Base-by-base conservation (phyloP, 1,140 invertebrate species). In the Drosophila persimilis region DNA sequence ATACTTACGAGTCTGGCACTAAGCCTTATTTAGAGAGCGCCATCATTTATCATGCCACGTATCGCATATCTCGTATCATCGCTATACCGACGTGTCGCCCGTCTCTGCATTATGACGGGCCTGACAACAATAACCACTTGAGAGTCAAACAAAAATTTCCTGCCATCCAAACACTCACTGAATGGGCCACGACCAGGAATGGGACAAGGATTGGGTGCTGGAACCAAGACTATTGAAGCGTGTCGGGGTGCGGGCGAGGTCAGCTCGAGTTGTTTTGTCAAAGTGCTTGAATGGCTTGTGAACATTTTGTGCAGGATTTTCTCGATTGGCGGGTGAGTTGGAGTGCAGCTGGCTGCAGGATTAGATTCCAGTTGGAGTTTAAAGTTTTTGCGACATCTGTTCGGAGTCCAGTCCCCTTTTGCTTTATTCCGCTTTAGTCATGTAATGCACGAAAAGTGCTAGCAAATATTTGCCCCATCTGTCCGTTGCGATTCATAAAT, bases 41-140 rank as follows among this genome's bases (percentile, higher is more conserved):
- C 63, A 63, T 80, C 81, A 80, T 85, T 80, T 86, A 70, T 85
- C 81, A 80, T 74, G 47, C 29, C 48, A 51, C 43, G 58, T 9
- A 60, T 54, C 60, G 55, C 53, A 67, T 73, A 66, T 50, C 70
- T 63, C 50, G 39, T 31, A 72, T 48, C 44, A 50, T 52, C 50
- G 20, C 44, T 26, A 61, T 56, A 80, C 77, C 61, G 64, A 61
- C 60, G 53, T 57, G 43, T 52, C 65, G 59, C 52, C 35, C 29
- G 44, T 46, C 31, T 24, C 58, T 60, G 70, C 64, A 73, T 77
- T 67, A 76, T 76, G 70, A 9, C 45, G 53, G 58, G 45, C 44
- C 57, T 70, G 81, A 86, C 81, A 85, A 85, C 81, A 86, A 86
- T 80, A 86, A 77, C 69, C 81, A 86, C 81, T 85, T 48, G 69